phyloP scores from a whole-genome alignment of 2,888 invertebrate genomes.

The Stenotaenia linearis region DNA sequence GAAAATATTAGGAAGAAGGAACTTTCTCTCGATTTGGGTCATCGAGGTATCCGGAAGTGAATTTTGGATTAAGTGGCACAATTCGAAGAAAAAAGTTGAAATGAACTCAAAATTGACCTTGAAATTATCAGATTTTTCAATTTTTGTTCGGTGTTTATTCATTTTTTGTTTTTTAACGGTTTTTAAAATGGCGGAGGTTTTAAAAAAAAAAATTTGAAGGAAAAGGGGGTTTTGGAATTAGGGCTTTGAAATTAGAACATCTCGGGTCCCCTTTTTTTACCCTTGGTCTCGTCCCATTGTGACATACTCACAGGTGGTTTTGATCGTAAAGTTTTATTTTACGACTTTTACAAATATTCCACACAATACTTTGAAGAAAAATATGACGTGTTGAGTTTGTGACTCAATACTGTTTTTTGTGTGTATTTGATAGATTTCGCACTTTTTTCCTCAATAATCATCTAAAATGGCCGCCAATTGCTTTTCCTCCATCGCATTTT shows the following conservation, averaged over 20 bases:
- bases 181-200: neutral
- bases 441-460: neutral
- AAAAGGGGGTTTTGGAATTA: no score
- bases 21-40: slow-evolving; percentile 45
- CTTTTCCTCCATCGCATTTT: neutral
- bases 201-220: neutral
- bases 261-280: no score
- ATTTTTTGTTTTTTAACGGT: no score
- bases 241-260: no score
- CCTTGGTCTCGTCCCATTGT: no score
- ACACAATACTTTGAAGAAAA: no score
- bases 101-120: neutral
- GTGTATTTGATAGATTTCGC: neutral
- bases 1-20: neutral
- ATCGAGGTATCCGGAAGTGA: slow-evolving; percentile 62
- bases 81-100: slow-evolving; percentile 40
- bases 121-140: neutral
- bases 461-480: neutral
- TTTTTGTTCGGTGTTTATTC: no score
- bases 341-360: no score
- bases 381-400: neutral
- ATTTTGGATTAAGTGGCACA: slow-evolving; percentile 51
- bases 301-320: no score
- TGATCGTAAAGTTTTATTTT: no score
- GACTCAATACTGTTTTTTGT: neutral